Evolutionary conservation across 2,888 invertebrate species (phyloP).

Genomic region (Allophyes oxyacanthae): DNA sequence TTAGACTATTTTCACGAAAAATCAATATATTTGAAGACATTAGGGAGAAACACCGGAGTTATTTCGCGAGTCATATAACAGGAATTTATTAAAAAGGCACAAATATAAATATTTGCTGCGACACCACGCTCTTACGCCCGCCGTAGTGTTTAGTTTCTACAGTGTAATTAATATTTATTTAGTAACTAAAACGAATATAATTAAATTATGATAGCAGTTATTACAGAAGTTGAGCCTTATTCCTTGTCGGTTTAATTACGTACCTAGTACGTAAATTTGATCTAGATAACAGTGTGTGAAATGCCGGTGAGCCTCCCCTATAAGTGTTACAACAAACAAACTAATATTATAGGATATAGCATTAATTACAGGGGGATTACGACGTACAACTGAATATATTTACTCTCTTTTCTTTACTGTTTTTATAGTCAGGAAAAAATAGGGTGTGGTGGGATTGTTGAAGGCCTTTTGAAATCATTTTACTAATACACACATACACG

Average conservation of each 20-base stretch:
- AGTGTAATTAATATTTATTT: slow-evolving; percentile 2
- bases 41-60: neutral
- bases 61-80: slow-evolving; percentile 24
- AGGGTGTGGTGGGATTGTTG: too few species aligned
- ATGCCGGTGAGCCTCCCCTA: too few species aligned
- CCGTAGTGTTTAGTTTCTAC: neutral
- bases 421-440: too few species aligned
- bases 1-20: neutral
- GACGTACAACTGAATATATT: too few species aligned
- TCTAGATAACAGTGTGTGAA: neutral
- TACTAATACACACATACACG: too few species aligned
- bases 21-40: slow-evolving; percentile 4
- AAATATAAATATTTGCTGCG: slow-evolving; percentile 24
- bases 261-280: neutral
- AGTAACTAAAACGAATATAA: neutral
- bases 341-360: too few species aligned
- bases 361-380: too few species aligned
- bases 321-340: too few species aligned
- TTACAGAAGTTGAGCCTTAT: neutral
- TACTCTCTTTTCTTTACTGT: too few species aligned
- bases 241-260: neutral
- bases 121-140: slow-evolving; percentile 1
- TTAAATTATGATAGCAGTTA: slow-evolving; percentile 3
- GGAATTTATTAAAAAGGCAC: slow-evolving; percentile 23
- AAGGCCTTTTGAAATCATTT: too few species aligned